Evolutionary conservation across 2,888 invertebrate genomes (phyloP), one percentile per base, ranked within the genome.

Genomic region (Drosophila formosana): DNA sequence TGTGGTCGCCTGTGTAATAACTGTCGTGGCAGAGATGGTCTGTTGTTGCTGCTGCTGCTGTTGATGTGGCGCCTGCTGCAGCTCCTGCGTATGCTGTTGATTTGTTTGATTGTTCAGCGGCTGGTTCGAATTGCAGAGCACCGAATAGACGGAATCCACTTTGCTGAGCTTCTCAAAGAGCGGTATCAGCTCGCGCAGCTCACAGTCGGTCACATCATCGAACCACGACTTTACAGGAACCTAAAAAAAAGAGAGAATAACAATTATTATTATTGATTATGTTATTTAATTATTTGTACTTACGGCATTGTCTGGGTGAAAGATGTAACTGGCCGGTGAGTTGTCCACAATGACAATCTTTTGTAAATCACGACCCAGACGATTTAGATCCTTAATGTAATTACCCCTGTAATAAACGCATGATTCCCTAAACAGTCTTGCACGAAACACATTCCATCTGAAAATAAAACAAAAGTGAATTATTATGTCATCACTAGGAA

Each of bases 261-360:
- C 18, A 1, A 18, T 18, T 18, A 18, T 18, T 1, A 18, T 18
- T 18, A 18, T 18, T 18, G 18, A 18, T 18, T 18, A 18, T 18
- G 1, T 18, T 18, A 1, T 18, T 7, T 6, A 4, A 30, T 50
- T 34, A n/a, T 8, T 11, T 11, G 8, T 52, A 95, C 97, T 96
- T 93, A 99, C 99, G 93, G 99, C 99, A 94, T 99, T 99, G 93
- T 99, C 98, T 91, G 99, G 99, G 95, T 99, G 99, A 96, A 99
- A 99, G 94, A 99, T 98, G 93, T 99, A 99, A 82, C 98, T 98
- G 91, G 99, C 99, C 90, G 99, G 99, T 90, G 99, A 99, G 94
- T 99, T 99, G 95, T 99, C 99, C 84, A 99, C 97, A 91, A 99
- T 99, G 90, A 99, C 96, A 90, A 99, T 98, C 93, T 98, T 97